These are phyloP conservation scores for Mastomys coucha DNA, from an alignment of 2,113 vertebrate genomes.

Conservation along the genomic window DNA sequence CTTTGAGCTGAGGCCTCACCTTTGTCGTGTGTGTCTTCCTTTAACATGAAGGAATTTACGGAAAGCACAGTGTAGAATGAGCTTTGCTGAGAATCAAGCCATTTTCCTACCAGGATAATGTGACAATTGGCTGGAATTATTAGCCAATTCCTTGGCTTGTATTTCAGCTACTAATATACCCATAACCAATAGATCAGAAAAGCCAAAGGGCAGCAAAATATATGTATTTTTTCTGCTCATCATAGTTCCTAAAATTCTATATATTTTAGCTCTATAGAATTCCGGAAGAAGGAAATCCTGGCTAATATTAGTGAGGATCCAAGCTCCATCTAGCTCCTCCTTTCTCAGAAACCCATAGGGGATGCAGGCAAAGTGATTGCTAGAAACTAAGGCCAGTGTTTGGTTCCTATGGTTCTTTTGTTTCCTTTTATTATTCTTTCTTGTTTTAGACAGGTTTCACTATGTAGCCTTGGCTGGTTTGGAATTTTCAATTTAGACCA, in stretches of 20 bases:
- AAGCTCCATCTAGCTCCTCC: not conserved
- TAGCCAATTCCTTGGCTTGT: not conserved
- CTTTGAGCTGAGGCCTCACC: not conserved
- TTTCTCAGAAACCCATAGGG: accelerated
- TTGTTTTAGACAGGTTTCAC: not conserved
- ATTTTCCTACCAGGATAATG: not conserved
- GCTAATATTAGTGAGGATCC: not conserved
- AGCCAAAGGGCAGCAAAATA: too few relatives aligned
- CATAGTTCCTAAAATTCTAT: not conserved
- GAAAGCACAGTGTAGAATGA: not conserved
- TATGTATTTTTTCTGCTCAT: not conserved
- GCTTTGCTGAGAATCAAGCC: not conserved
- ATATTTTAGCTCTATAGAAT: not conserved
- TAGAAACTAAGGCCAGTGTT: accelerated
- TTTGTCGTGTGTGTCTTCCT: not conserved
- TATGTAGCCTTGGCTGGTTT: not conserved
- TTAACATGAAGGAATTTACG: not conserved
- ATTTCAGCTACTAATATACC: not conserved
- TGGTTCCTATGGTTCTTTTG: not conserved
- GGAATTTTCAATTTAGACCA: not conserved
- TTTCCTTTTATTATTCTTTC: not conserved
- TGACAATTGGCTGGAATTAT: not conserved
- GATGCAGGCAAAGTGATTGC: not conserved
- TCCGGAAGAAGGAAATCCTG: not conserved
- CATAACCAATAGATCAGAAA: not conserved